These are phyloP conservation scores for Anorthoa munda DNA, from an alignment of 2,888 invertebrate genomes.

Conservation along the genomic window DNA sequence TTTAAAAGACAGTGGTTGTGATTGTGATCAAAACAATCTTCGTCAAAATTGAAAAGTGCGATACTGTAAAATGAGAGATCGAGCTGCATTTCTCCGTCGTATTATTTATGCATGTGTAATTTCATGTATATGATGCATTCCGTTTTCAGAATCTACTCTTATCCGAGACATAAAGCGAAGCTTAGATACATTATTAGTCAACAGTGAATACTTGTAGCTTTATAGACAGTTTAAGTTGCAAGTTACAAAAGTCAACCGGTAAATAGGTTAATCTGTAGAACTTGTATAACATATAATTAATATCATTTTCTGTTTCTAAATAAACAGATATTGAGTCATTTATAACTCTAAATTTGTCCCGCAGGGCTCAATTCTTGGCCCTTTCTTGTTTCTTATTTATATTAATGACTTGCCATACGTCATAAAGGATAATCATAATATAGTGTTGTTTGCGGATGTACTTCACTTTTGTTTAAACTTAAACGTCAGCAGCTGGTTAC, in stretches of 20 bases:
- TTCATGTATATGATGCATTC: not conserved
- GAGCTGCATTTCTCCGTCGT: too few species aligned
- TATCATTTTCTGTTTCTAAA: not conserved
- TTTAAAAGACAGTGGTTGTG: too few species aligned
- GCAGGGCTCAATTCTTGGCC: too few species aligned
- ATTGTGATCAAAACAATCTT: not conserved
- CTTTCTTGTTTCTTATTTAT: too few species aligned
- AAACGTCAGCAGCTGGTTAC: too few species aligned
- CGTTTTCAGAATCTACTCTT: not conserved
- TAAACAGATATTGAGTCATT: too few species aligned
- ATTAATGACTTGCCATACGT: too few species aligned
- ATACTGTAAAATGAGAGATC: not conserved
- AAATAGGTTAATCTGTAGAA: not conserved
- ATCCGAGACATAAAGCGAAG: not conserved
- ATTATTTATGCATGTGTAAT: not conserved
- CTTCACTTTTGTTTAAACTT: too few species aligned
- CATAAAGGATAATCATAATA: too few species aligned
- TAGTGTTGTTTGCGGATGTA: too few species aligned
- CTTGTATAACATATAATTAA: too few species aligned
- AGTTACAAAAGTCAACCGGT: constrained; percentile 6
- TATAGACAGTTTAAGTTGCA: constrained; percentile 1
- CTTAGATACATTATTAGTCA: not conserved
- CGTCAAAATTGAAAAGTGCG: not conserved
- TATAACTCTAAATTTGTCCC: too few species aligned
- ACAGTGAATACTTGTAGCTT: not conserved